phyloP scores from a whole-genome alignment of 2,888 invertebrate genomes.

The Alloscopus bannaensis region DNA sequence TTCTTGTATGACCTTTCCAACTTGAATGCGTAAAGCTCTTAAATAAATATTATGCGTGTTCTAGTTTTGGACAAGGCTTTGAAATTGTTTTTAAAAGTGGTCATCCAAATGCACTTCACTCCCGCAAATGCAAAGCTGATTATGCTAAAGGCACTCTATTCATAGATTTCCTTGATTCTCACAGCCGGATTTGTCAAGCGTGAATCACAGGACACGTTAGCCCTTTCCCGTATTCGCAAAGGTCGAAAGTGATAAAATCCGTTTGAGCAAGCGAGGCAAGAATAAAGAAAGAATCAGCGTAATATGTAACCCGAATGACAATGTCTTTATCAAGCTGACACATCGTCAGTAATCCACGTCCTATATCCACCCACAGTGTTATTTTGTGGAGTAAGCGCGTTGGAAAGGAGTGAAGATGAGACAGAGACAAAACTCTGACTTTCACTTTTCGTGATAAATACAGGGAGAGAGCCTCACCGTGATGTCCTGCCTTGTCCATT shows the following conservation, averaged over 20 bases:
- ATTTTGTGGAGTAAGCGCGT: conserved; percentile 9
- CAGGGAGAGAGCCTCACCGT: conserved; percentile 8
- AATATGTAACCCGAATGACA: conserved; percentile 8
- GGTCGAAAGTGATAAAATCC: conserved; percentile 4
- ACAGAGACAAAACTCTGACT: conserved; percentile 41
- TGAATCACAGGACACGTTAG: too few species aligned
- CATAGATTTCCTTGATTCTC: too few species aligned
- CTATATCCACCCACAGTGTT: conserved; percentile 6
- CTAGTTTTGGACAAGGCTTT: too few species aligned
- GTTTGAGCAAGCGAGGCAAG: not conserved
- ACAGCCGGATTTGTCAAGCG: too few species aligned
- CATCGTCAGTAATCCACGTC: conserved; percentile 34
- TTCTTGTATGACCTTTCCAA: too few species aligned
- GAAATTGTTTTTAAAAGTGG: too few species aligned
- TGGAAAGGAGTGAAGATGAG: conserved; percentile 17
- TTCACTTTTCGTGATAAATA: conserved; percentile 34
- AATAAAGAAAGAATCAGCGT: not conserved
- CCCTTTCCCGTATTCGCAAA: too few species aligned
- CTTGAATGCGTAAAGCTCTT: too few species aligned
- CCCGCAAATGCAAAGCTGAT: not conserved
- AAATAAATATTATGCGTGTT: too few species aligned
- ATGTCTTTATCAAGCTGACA: conserved; percentile 53
- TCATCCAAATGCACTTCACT: too few species aligned
- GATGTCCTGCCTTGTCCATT: conserved; percentile 34
- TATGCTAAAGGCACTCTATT: too few species aligned